Conservation (phyloP, 2,888 invertebrate species). For the Harpalus rufipes region DNA sequence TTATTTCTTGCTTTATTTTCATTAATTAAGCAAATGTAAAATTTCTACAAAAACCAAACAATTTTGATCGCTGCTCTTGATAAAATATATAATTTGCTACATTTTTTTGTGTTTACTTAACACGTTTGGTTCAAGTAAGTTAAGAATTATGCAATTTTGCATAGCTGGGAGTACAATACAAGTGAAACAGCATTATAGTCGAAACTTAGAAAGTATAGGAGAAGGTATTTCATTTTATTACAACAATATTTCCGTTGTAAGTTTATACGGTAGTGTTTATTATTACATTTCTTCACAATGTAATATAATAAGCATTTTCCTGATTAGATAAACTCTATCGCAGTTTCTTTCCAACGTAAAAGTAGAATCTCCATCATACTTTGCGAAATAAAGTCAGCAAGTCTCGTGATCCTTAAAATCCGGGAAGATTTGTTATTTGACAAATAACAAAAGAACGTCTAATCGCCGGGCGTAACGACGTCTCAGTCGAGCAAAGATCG, state of each 20-base stretch:
- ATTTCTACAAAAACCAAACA: too few relatives aligned
- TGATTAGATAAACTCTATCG: not conserved
- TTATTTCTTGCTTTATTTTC: too few relatives aligned
- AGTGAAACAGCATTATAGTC: too few relatives aligned
- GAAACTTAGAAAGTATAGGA: too few relatives aligned
- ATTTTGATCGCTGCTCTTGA: too few relatives aligned
- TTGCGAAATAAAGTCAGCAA: slow-evolving; percentile 2
- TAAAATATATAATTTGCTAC: too few relatives aligned
- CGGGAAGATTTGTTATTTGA: slow-evolving; percentile 47
- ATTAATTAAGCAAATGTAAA: too few relatives aligned
- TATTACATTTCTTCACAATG: not conserved
- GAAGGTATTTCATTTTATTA: not conserved
- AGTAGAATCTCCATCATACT: not conserved
- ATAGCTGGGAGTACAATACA: too few relatives aligned
- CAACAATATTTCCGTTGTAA: not conserved
- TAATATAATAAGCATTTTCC: not conserved
- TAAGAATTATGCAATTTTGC: too few relatives aligned
- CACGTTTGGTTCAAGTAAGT: too few relatives aligned
- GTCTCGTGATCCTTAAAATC: slow-evolving; percentile 37
- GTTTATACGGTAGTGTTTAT: not conserved
- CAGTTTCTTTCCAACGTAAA: not conserved
- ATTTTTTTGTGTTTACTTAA: too few relatives aligned
- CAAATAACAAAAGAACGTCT: slow-evolving; percentile 51
- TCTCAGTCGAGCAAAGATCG: slow-evolving; percentile 41
- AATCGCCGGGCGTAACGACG: slow-evolving; percentile 41